Conservation (phyloP, 2,797 vertebrate genomes). For the Sciurus carolinensis region DNA sequence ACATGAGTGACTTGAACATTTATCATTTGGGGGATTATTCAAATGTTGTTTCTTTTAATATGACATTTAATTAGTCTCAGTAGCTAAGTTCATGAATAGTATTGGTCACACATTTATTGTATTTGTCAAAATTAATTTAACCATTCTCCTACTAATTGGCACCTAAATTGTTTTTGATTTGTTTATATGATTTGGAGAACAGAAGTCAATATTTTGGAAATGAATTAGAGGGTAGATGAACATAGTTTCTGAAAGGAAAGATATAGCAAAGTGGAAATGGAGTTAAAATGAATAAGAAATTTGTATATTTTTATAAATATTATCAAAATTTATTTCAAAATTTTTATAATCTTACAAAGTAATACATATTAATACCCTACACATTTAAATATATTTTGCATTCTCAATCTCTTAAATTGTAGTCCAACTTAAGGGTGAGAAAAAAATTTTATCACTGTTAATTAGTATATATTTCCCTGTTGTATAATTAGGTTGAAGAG, state of each 20-base stretch:
- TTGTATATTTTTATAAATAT: slow-evolving; percentile 4
- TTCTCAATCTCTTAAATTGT: background rate
- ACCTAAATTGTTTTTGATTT: background rate
- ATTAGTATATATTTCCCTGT: background rate
- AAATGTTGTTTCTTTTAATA: background rate
- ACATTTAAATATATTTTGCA: background rate
- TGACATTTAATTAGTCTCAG: background rate
- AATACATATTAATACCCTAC: background rate
- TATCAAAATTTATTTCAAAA: background rate
- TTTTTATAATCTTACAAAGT: background rate
- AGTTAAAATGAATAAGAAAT: background rate
- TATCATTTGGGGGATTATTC: background rate
- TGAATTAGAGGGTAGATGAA: background rate
- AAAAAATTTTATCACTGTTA: background rate
- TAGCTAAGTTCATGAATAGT: background rate
- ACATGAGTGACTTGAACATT: background rate
- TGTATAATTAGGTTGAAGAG: background rate
- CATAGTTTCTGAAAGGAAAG: background rate
- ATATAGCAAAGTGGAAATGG: background rate
- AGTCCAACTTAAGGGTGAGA: background rate
- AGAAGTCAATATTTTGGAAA: slow-evolving; percentile 5
- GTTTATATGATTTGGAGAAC: slow-evolving; percentile 11
- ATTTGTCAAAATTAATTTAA: slow-evolving; percentile 28
- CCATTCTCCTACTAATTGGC: background rate
- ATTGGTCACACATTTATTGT: slow-evolving; percentile 10